Evolutionary conservation across 2,113 vertebrate genomes (phyloP).

Genomic region (Platycercus adscitus): DNA sequence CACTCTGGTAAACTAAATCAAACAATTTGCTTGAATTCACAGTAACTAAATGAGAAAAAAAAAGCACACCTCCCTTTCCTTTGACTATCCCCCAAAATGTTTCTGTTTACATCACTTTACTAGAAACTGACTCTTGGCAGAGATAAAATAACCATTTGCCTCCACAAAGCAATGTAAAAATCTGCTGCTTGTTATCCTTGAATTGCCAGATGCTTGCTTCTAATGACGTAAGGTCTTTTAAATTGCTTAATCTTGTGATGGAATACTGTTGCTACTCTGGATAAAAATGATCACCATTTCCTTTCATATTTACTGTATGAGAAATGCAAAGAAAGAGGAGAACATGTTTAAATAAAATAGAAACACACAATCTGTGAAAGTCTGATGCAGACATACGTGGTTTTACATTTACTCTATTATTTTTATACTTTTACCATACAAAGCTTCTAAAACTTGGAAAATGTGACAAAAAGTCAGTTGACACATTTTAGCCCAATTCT

Average conservation of each 20-base stretch:
- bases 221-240: conserved; percentile 68
- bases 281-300: conserved; percentile 39
- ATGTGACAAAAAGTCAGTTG: not conserved
- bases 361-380: not conserved
- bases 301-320: conserved; percentile 15
- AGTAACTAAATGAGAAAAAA: conserved; percentile 24
- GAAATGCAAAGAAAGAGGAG: conserved; percentile 4
- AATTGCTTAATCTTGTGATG: conserved; percentile 68
- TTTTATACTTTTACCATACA: not conserved
- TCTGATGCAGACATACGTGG: not conserved
- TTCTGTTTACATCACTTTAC: conserved; percentile 70
- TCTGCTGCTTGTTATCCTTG: conserved; percentile 74
- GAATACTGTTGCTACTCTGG: conserved; percentile 54
- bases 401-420: not conserved
- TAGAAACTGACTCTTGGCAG: conserved; percentile 71
- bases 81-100: conserved; percentile 59
- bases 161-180: conserved; percentile 69
- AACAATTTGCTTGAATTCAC: conserved; percentile 71
- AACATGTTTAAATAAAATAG: not conserved
- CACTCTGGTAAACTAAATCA: conserved; percentile 51
- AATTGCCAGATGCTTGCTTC: conserved; percentile 69
- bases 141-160: conserved; percentile 75
- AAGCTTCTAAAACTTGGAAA: not conserved
- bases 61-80: not conserved
- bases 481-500: not conserved